These are phyloP conservation scores for Orycteropus afer DNA, from an alignment of 2,113 vertebrate genomes.

Conservation along the genomic window DNA sequence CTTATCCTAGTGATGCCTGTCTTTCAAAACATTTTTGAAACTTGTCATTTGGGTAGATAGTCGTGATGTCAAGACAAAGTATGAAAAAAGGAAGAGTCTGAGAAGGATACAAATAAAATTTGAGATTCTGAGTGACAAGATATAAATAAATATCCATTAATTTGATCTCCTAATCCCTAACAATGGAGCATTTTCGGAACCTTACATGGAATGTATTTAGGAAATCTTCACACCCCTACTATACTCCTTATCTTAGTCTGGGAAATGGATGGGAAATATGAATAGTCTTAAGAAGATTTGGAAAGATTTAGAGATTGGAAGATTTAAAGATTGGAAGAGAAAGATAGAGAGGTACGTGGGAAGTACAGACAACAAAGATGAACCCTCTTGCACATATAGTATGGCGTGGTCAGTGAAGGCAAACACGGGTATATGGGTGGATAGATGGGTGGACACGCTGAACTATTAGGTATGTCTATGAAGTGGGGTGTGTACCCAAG, in stretches of 20 bases:
- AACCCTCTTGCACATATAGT: no score
- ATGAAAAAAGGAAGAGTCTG: not conserved
- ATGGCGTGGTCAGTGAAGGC: no score
- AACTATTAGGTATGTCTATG: no score
- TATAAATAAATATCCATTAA: not conserved
- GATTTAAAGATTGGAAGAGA: no score
- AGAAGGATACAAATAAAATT: not conserved
- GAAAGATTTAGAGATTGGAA: not conserved
- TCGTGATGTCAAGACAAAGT: not conserved
- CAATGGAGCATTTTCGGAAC: not conserved
- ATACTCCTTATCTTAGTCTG: not conserved
- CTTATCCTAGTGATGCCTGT: not conserved
- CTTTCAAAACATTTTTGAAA: conserved; percentile 6
- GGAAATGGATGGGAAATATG: not conserved
- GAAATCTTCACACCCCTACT: not conserved
- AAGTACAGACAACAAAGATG: no score
- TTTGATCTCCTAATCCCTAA: not conserved
- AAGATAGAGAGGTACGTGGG: no score
- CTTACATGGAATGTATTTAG: not conserved
- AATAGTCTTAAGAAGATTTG: not conserved
- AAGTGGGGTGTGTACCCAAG: no score
- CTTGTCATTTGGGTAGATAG: not conserved
- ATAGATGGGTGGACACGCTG: no score
- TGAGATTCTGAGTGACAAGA: not conserved
- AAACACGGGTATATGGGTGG: no score